Evolutionary conservation across 1,140 invertebrate genomes (phyloP), one percentile per base, ranked within the genome.

Genomic region (Alviniconcha marisindica): DNA sequence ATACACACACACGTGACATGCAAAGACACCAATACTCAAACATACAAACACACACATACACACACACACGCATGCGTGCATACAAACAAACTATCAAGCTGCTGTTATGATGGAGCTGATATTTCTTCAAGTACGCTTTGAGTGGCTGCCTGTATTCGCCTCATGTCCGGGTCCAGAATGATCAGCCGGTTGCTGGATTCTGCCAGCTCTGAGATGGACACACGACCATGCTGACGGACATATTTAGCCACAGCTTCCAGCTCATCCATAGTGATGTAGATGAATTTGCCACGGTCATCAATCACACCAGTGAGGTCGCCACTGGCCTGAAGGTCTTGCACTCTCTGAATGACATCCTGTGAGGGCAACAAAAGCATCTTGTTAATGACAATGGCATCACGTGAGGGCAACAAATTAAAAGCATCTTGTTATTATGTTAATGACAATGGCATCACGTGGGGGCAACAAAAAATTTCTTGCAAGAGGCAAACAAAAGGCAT

Each of bases 231-330:
- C 92, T 99, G 98, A 89, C 96, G 96, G 2, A 99, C 97, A 92
- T 99, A 99, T 92, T 98, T 98, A 0, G 98, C 98, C 12, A 99
- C 97, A 84, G 96, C 96, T 88, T 97, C 95, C 74, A 99, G 94
- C 93, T 99, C 99, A 54, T 96, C 95, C 88, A 96, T 95, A 0
- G 98, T 98, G 60, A 99, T 97, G 91, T 98, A 99, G 89, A 99
- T 99, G 91, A 99, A 99, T 94, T 99, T 99, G 38, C 99, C 99
- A 87, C 99, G 95, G 92, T 99, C 99, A 92, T 99, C 99, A 89
- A 99, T 97, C 4, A 99, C 98, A 21, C 99, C 99, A 89, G 93
- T 92, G 71, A 95, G 87, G 56, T 87, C 82, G 60, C 96, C 97
- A 87, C 96, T 95, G 10, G 95, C 94, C 89, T 98, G 96, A 42